Evolutionary conservation across 2,113 vertebrate genomes (phyloP), one percentile per base, ranked within the genome.

Genomic region (Pollimyrus isidori): DNA sequence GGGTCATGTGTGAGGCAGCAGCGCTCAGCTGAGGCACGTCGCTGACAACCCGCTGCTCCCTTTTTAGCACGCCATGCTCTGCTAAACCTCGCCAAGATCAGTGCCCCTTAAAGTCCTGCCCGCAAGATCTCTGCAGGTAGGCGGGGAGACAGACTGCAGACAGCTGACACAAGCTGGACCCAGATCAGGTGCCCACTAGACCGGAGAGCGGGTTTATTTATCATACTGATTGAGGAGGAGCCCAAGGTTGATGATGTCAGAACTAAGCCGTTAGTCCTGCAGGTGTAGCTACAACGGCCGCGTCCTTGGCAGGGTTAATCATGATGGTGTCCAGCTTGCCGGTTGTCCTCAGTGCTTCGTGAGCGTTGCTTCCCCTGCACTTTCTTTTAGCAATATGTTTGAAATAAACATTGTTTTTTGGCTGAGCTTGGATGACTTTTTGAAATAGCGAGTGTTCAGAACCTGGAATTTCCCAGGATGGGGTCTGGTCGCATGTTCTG

Each of bases 231-330:
- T 49, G 23, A 50, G 46, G 21, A 52, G 11, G 65, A 65, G 65
- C 65, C 62, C 62, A 49, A 82, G 73, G 48, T 89, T 82, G 69
- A 82, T 53, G 49, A 89, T 83, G 73, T 83, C 88, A 89, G 80
- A 35, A 80, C 15, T n/a, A 56, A 82, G 30, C 26, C 35, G 49
- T 83, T 26, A 45, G 73, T 82, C 76, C 50, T 15, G 49, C 7
- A 82, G 49, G 65, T 46, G 23, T 15, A 49, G 48, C 10, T 26
- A 10, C 45, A 26, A 42, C 4, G 11, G 13, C 83, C 48, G 3
- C n/a, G 83, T 86, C 83, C 83, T 86, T 86, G 83, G 83, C 42
- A 86, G 73, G 30, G 73, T 80, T 42, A 80, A 80, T 80, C 73
- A 42, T 42, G 17, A 17, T 17, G 5, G 5, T 17, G 23, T 49